Evolutionary conservation across 1,140 invertebrate genomes (phyloP), one percentile per base, ranked within the genome.

Genomic region (Drosophila cardini): DNA sequence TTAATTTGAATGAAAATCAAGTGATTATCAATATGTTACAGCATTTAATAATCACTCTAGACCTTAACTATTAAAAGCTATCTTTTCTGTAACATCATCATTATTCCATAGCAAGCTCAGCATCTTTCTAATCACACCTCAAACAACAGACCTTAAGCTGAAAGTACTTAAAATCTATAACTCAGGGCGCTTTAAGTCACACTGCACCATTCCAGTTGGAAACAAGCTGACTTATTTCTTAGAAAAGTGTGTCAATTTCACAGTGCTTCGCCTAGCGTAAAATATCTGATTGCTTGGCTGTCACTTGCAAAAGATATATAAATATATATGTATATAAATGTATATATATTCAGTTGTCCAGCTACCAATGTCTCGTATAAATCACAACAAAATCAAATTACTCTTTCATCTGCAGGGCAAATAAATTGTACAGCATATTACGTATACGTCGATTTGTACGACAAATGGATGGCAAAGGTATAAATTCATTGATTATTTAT

Each of bases 401-500:
- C 85, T 64, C 78, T 85, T 87, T 80, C 80, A 80, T 76, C 63
- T 69, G 42, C 57, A 64, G 57, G 76, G 79, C 76, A 80, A 79
- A 87, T 85, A 73, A 86, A 87, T 89, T 83, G 79, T 62, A 56
- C 32, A 45, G 61, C 67, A 69, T 57, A 76, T 79, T 81, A 78
- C 78, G 64, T 76, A 76, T 76, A 86, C 75, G 76, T 48, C 58
- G 60, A 61, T 50, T 70, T 42, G 53, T 26, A 56, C 30, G 13
- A 36, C 52, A 58, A 68, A 38, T 40, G 58, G 42, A 63, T 57
- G 80, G 40, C 45, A 82, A 67, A 65, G 74, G 78, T 63, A 78
- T 74, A 71, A 87, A 83, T 83, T 75, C 84, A 87, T 87, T 89
- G 83, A 89, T 87, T 87, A 87, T 87, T 84, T 87, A 89, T 87